phyloP scores from a whole-genome alignment of 2,113 vertebrate species.

The Fulmarus glacialis region DNA sequence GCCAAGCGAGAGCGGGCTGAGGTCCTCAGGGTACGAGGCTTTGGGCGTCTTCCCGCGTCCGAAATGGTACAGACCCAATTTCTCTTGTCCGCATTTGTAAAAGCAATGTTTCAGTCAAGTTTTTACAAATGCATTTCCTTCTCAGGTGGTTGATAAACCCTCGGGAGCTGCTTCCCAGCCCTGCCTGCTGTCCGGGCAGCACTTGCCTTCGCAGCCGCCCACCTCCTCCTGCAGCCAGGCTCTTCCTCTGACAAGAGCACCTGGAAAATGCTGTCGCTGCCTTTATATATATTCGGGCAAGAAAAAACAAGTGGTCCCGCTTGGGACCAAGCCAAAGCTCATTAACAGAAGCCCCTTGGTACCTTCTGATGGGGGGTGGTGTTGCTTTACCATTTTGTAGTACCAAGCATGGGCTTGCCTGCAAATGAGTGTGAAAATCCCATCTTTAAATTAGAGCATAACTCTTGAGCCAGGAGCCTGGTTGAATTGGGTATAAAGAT shows the following conservation, averaged over 20 bases:
- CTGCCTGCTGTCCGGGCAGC: background rate
- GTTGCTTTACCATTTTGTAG: background rate
- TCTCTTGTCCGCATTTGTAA: accelerated
- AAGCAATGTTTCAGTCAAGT: accelerated
- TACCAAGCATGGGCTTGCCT: background rate
- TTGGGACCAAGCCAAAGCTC: background rate
- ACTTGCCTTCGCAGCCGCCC: background rate
- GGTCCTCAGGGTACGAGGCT: background rate
- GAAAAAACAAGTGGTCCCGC: background rate
- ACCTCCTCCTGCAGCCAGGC: background rate
- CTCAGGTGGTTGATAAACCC: accelerated
- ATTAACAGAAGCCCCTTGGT: background rate
- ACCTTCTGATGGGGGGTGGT: background rate
- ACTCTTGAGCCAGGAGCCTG: background rate
- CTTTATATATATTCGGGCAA: background rate
- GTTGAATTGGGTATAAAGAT: background rate
- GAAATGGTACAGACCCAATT: accelerated
- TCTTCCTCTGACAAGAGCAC: background rate
- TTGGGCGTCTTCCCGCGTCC: background rate
- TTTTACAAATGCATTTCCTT: background rate
- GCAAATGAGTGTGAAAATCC: background rate
- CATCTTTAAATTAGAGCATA: background rate
- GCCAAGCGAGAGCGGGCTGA: accelerated
- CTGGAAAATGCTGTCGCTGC: background rate
- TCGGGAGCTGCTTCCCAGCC: background rate